Base-by-base conservation (phyloP, 2,888 invertebrate genomes). In the Diaphora mendica region DNA sequence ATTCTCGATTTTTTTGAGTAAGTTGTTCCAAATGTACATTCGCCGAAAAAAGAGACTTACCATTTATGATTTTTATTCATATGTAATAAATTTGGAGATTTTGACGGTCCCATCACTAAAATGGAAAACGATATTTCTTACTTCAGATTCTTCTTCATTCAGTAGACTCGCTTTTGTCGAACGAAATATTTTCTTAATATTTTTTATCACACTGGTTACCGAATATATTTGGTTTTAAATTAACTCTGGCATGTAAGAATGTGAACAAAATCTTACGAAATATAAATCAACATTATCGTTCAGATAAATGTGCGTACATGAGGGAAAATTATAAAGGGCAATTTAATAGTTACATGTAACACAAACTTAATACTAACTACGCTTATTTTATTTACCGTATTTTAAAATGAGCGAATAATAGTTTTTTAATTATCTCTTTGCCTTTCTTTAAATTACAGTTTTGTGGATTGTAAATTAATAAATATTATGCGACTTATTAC, bases 1-100 rank as follows among this genome's bases (percentile, higher is more conserved):
- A 44, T 48, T 72, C 67, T 71, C 64, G 59, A 76, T 20, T 67
- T 44, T 72, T 20, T 8, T 15, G 66, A 67, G 72, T 48, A 69
- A 68, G 64, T 70, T 71, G 71, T 66, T 75, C 51, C 35, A 64
- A 74, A 59, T 76, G 77, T 78, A 82, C 77, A 76, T 68, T 76
- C 71, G 70, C 68, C n/a, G 17, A 74, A 67, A 76, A 33, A 84
- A 80, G 72, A 80, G 82, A 84, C 82, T 79, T 78, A 82, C 71
- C 75, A 82, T 77, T 77, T 80, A 84, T 81, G 82, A 83, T 76
- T 84, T 77, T 81, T 80, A 82, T 82, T 84, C 81, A 82, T 80
- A 68, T 76, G 78, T 71, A 79, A 84, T 84, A 82, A 82, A 84
- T 84, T 81, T 74, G 72, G 77, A 75, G 81, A 81, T 84, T 82